Evolutionary conservation across 2,888 invertebrate genomes (phyloP).

Genomic region (Linyphia triangularis): DNA sequence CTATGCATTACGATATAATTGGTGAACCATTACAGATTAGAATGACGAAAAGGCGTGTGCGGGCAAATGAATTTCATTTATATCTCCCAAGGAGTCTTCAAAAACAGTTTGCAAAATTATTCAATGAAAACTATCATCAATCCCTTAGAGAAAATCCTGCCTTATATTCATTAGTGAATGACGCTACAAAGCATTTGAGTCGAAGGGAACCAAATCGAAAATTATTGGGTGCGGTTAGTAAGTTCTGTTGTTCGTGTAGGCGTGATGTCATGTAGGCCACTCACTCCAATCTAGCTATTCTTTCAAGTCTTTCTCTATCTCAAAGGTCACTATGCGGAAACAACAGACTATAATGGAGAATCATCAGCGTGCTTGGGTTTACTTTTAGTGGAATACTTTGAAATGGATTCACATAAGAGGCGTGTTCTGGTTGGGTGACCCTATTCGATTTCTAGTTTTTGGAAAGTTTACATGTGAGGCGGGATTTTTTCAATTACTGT

Average conservation of each 20-base stretch:
- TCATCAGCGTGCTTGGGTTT: conserved; percentile 1
- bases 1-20: neutral
- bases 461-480: neutral
- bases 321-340: conserved; percentile 34
- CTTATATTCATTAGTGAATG: neutral
- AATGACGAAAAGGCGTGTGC: neutral
- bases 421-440: neutral
- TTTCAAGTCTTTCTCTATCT: neutral
- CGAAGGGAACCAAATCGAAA: neutral
- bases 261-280: conserved; percentile 22
- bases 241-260: conserved; percentile 13
- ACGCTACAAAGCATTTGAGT: neutral
- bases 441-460: neutral
- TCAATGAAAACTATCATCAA: too few species aligned
- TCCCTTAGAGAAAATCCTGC: neutral
- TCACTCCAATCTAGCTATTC: neutral
- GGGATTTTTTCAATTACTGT: too few species aligned
- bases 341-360: neutral
- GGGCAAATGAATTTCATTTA: neutral
- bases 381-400: conserved; percentile 26
- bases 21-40: neutral
- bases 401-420: neutral
- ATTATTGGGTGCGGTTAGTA: conserved; percentile 9
- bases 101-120: neutral
- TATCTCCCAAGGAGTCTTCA: neutral